Evolutionary conservation across 1,140 invertebrate species (phyloP), one percentile per base, ranked within the genome.

Genomic region (Euura lappo): DNA sequence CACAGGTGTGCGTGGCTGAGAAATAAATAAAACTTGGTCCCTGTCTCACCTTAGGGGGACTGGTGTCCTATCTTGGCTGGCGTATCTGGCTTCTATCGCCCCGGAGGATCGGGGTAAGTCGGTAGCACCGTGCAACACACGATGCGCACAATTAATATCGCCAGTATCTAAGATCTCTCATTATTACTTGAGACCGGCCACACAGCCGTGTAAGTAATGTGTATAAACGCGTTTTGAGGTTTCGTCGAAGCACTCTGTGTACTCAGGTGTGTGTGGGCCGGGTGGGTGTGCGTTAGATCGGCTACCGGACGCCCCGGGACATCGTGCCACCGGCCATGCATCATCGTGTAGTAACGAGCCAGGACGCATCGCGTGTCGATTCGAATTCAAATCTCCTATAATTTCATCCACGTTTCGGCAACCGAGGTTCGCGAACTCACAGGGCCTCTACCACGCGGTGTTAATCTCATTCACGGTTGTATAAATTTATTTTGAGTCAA

Each of bases 111-210:
- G 83, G 85, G 83, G 85, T 87, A 87, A 87, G 85, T 83, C 84
- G 80, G 85, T 86, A 86, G 85, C 85, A 60, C 75, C 77, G 76
- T 72, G 79, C 79, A 82, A 83, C 80, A 82, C 80, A 82, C 83
- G 79, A 85, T 85, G 83, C 82, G 80, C 80, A 84, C 86, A 88
- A 88, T 88, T 87, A 88, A 88, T 88, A 86, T 86, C 83, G 79
- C 75, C 78, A 60, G 78, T 87, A 87, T 87, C 85, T 86, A 77
- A 80, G 82, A 88, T 88, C 86, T 87, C 85, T 87, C 86, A 84
- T 88, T 87, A 88, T 86, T 86, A 84, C 82, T 81, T 78, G 65
- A 45, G 8, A 71, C 46, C 72, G 66, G 51, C 42, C 65, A 70
- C 3, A 72, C 44, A 8, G 45, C 42, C 46, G 7, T 68, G 13